Evolutionary conservation across 2,888 invertebrate species (phyloP).

Genomic region (Gymnoscelis rufifasciata): DNA sequence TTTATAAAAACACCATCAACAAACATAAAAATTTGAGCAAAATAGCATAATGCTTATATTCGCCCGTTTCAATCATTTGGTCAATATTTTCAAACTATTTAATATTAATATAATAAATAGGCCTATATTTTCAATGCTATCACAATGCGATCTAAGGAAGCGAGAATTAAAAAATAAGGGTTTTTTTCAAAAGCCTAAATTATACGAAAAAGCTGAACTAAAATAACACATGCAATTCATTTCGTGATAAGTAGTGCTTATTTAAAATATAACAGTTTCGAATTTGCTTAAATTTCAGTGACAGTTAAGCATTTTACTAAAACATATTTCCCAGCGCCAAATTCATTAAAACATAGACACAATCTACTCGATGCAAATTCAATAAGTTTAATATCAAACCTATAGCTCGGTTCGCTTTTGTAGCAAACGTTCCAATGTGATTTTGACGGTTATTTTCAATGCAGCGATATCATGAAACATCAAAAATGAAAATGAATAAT

Average conservation of each 20-base stretch:
- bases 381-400: conserved; percentile 73
- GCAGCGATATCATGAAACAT: conserved; percentile 74
- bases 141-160: too few relatives aligned
- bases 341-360: conserved; percentile 41
- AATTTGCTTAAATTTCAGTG: conserved; percentile 18
- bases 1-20: too few relatives aligned
- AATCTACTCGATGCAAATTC: conserved; percentile 66
- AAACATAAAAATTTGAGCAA: too few relatives aligned
- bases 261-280: neutral
- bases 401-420: conserved; percentile 73
- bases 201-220: neutral
- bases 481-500: conserved; percentile 58
- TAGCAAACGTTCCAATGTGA: conserved; percentile 57
- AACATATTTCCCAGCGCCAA: conserved; percentile 35
- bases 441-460: conserved; percentile 56
- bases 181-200: neutral
- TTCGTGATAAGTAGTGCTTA: neutral
- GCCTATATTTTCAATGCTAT: too few relatives aligned
- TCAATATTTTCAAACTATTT: too few relatives aligned
- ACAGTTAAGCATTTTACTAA: conserved; percentile 26
- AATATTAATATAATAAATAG: too few relatives aligned
- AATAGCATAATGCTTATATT: too few relatives aligned
- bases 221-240: neutral
- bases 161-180: too few relatives aligned
- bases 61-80: too few relatives aligned